phyloP scores from a whole-genome alignment of 2,888 invertebrate genomes.

The Conomelus anceps region DNA sequence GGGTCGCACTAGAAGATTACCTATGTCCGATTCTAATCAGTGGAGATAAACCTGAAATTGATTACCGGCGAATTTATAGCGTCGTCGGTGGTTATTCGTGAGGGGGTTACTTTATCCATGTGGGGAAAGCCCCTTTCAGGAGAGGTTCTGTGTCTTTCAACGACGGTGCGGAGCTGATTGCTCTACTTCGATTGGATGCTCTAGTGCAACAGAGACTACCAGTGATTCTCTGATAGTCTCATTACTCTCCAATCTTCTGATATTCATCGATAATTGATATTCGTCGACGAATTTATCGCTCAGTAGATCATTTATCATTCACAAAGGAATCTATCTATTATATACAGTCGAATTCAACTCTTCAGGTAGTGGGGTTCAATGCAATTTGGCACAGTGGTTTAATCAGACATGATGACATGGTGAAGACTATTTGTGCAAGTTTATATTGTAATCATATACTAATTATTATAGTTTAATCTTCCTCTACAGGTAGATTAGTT shows the following conservation, averaged over 20 bases:
- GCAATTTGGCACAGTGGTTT: too few species aligned
- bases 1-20: not conserved
- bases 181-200: not conserved
- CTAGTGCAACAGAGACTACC: not conserved
- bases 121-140: not conserved
- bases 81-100: not conserved
- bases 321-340: not conserved
- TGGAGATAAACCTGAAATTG: not conserved
- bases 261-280: too few species aligned
- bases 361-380: not conserved
- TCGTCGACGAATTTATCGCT: not conserved
- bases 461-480: too few species aligned
- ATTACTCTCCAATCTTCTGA: too few species aligned
- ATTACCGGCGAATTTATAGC: not conserved
- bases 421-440: too few species aligned
- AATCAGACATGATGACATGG: too few species aligned
- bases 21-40: not conserved
- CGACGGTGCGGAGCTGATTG: not conserved
- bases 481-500: too few species aligned
- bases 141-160: not conserved
- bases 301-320: not conserved
- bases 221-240: not conserved
- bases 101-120: too few species aligned
- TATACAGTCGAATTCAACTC: not conserved
- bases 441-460: too few species aligned